Evolutionary conservation across 2,113 vertebrate species (phyloP), one percentile per base, ranked within the genome.

Genomic region (Pollimyrus isidori): DNA sequence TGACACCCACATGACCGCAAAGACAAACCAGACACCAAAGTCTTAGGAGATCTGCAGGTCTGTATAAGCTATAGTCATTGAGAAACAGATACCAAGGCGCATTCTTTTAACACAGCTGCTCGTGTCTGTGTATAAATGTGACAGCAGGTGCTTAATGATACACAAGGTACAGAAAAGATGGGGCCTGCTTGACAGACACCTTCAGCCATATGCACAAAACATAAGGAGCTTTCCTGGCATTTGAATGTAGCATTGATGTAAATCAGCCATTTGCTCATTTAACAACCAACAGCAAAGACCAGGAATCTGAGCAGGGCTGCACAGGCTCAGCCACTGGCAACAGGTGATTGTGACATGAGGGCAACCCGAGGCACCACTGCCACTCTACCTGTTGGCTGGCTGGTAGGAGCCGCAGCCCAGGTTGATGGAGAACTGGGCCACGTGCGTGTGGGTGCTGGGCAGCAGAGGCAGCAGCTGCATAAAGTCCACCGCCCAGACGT

Each of bases 381-480:
- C 3, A 53, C 17, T 39, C 48, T 96, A 99, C 98, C 98, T 99
- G 97, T 99, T 99, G 88, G 97, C 97, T 69, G 97, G 97, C 89
- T 99, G 98, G 86, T 98, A 97, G n/a, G 97, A 98, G 92, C 98
- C 98, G 93, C 98, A 99, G 86, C 98, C 98, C 73, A 99, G 94
- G 93, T 99, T 99, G 94, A 99, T 97, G 90, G 98, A 99, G 94
- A 99, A 99, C 90, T 99, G 98, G 90, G 97, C 97, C 93, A 99
- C 96, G 88, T 99, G 98, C 13, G 98, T 98, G 93, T 96, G 95
- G 0, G 96, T 95, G 73, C 96, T 95, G 89, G 98, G 97, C 2
- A 99, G 95, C 89, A 98, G 96, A 0, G 98, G 98, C 50, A 99
- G 96, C 92, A 98, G 93, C 0, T 99, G 98, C 95, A 99, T 97